phyloP scores from a whole-genome alignment of 2,797 vertebrate genomes.

The Enteromius thamalakanensis region DNA sequence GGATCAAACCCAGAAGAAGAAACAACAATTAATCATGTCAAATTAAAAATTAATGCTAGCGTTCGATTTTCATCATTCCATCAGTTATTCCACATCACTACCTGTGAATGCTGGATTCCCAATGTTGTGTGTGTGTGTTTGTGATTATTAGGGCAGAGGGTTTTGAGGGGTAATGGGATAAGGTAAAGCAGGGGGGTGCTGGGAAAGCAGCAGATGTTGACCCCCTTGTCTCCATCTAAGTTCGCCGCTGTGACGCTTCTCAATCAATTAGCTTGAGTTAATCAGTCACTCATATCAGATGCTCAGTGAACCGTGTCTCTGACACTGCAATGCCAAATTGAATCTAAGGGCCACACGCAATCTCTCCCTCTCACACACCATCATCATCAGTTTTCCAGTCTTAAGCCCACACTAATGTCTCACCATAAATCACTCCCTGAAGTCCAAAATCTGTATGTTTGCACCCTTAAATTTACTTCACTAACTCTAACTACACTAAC shows the following conservation, averaged over 20 bases:
- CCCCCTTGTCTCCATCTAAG: slow-evolving; percentile 60
- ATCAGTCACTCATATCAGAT: slow-evolving; percentile 65
- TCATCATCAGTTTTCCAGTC: slow-evolving; percentile 63
- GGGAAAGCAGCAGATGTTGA: slow-evolving; percentile 79
- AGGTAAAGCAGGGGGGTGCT: slow-evolving; percentile 53
- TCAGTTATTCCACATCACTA: slow-evolving; percentile 46
- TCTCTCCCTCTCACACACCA: slow-evolving; percentile 46
- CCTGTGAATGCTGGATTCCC: slow-evolving; percentile 35
- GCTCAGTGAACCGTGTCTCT: slow-evolving; percentile 71
- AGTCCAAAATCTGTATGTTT: neutral
- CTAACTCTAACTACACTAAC: neutral
- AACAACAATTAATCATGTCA: slow-evolving; percentile 43
- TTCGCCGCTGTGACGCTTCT: slow-evolving; percentile 70
- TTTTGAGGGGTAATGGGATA: slow-evolving; percentile 46
- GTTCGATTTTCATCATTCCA: slow-evolving; percentile 31
- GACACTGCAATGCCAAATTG: slow-evolving; percentile 71
- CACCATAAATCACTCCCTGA: slow-evolving; percentile 35
- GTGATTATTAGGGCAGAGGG: slow-evolving; percentile 44
- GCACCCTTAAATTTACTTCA: neutral
- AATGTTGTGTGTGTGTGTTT: slow-evolving; percentile 27
- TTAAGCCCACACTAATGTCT: slow-evolving; percentile 20
- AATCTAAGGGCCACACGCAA: slow-evolving; percentile 66
- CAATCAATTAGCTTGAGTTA: slow-evolving; percentile 79
- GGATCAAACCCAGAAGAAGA: slow-evolving; percentile 23
- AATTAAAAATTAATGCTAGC: slow-evolving; percentile 25